Percentiles rank a stretch among this genome's conserved stretches.
phyloP scores from a whole-genome alignment of 2,888 invertebrate species.

The Drosophila leonis region DNA sequence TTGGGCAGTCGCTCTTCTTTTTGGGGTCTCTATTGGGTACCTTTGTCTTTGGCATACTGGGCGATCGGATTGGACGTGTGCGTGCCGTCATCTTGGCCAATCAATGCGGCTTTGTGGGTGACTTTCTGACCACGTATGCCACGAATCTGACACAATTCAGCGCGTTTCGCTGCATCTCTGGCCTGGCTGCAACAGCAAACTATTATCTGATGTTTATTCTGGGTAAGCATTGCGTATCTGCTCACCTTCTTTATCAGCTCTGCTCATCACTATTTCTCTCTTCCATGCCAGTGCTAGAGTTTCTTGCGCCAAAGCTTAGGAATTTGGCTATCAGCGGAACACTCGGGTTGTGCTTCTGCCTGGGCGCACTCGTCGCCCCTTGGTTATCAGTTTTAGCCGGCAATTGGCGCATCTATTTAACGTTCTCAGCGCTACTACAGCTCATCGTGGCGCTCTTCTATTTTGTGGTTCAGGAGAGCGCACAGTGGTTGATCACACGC shows the following conservation, averaged over 20 bases:
- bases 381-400: slow-evolving; percentile 85
- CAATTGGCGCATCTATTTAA: slow-evolving; percentile 86
- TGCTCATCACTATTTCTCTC: slow-evolving; percentile 3
- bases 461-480: slow-evolving; percentile 87
- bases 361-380: slow-evolving; percentile 86
- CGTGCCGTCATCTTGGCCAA: slow-evolving; percentile 87
- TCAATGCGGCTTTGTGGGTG: slow-evolving; percentile 86
- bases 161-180: slow-evolving; percentile 87
- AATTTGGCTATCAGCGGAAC: slow-evolving; percentile 87
- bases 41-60: slow-evolving; percentile 86
- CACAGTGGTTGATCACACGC: slow-evolving; percentile 87
- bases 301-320: slow-evolving; percentile 86
- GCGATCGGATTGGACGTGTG: slow-evolving; percentile 87
- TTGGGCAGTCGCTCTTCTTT: slow-evolving; percentile 88
- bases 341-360: slow-evolving; percentile 87
- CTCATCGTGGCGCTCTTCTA: slow-evolving; percentile 85
- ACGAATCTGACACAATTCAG: slow-evolving; percentile 85
- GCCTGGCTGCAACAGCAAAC: slow-evolving; percentile 87
- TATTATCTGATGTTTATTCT: slow-evolving; percentile 88
- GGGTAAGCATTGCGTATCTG: slow-evolving; percentile 84
- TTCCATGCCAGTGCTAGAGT: slow-evolving; percentile 86
- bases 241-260: slow-evolving; percentile 24
- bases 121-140: slow-evolving; percentile 86
- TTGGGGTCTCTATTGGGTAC: slow-evolving; percentile 87
- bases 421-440: slow-evolving; percentile 86